Conservation (phyloP, 1,140 invertebrate species). For the Drosophila tani region DNA sequence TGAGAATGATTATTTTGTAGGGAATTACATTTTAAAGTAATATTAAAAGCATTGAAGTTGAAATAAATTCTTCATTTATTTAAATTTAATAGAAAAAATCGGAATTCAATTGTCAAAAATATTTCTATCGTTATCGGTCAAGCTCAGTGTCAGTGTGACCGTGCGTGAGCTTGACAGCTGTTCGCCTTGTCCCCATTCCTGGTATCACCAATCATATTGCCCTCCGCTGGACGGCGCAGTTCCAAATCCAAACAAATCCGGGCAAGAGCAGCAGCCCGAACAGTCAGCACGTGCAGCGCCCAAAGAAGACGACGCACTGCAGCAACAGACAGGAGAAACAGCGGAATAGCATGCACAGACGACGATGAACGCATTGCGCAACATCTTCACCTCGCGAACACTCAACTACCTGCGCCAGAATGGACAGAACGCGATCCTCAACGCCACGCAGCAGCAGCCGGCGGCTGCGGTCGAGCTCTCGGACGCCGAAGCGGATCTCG, state of each 20-base stretch:
- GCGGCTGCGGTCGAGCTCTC: slow-evolving; percentile 53
- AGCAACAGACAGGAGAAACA: background rate
- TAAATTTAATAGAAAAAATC: background rate
- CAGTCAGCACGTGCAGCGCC: slow-evolving; percentile 5
- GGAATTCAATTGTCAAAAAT: background rate
- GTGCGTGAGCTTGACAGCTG: background rate
- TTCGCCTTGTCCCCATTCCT: slow-evolving; percentile 7
- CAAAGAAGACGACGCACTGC: slow-evolving; percentile 1
- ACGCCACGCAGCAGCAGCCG: slow-evolving; percentile 68
- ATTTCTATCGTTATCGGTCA: background rate
- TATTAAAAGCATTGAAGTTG: background rate
- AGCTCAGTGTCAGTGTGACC: background rate
- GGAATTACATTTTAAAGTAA: background rate
- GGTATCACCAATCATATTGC: background rate
- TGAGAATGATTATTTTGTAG: no score
- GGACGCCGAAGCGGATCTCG: slow-evolving; percentile 33
- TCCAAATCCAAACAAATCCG: background rate
- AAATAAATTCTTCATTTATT: no score
- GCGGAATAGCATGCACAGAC: slow-evolving; percentile 6
- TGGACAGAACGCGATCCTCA: slow-evolving; percentile 81
- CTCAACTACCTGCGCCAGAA: slow-evolving; percentile 77
- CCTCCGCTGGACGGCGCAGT: slow-evolving; percentile 9
- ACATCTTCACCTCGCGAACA: slow-evolving; percentile 78
- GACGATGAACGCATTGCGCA: slow-evolving; percentile 80
- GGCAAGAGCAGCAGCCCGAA: background rate